Percentiles rank a stretch among this genome's conserved stretches.
Evolutionary conservation across 2,113 vertebrate species (phyloP).

Genomic region (Eretmochelys imbricata): DNA sequence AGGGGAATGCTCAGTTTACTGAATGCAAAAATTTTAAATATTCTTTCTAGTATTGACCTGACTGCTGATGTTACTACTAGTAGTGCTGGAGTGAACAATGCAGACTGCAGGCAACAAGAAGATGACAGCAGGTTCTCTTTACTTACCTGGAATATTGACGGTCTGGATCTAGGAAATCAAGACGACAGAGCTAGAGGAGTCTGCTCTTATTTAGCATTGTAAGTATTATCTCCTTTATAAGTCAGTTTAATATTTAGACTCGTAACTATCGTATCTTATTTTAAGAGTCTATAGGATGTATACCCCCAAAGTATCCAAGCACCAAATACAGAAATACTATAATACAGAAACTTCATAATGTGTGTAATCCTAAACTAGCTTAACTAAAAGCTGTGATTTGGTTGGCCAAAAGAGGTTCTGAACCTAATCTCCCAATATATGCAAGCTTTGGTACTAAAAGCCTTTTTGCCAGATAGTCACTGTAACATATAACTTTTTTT

Average conservation of each 20-base stretch:
- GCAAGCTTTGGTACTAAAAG: background rate
- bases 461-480: background rate
- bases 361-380: background rate
- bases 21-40: background rate
- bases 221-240: constrained; percentile 72
- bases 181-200: constrained; percentile 87
- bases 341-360: background rate
- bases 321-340: background rate
- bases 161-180: constrained; percentile 85
- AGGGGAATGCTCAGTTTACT: background rate
- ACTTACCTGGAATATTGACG: constrained; percentile 95
- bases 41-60: constrained; percentile 88
- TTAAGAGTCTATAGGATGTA: background rate
- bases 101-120: constrained; percentile 51
- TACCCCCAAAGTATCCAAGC: background rate
- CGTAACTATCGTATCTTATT: background rate
- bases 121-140: constrained; percentile 84
- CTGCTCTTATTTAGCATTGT: constrained; percentile 89
- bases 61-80: constrained; percentile 80
- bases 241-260: background rate
- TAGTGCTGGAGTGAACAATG: background rate
- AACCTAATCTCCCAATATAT: background rate
- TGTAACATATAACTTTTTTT: background rate
- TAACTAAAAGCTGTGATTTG: background rate
- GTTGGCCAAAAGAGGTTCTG: background rate